Percentiles rank a stretch among this genome's conserved stretches.
phyloP scores from a whole-genome alignment of 2,113 vertebrate species.

The Acrocephalus kingi region DNA sequence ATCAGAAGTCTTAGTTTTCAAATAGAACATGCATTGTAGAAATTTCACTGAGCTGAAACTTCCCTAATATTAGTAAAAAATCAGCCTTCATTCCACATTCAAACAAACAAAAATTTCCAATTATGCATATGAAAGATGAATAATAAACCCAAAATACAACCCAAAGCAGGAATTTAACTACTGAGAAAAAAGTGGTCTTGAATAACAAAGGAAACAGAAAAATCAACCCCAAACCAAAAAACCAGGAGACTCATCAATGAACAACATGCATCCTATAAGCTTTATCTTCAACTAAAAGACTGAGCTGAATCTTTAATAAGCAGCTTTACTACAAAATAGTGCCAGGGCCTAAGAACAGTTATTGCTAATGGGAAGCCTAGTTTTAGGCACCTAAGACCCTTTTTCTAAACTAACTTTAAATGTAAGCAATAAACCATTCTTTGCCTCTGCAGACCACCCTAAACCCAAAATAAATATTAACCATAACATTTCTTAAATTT shows the following conservation, averaged over 20 bases:
- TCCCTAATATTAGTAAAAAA: background rate
- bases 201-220: constrained; percentile 28
- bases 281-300: background rate
- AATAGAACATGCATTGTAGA: background rate
- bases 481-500: background rate
- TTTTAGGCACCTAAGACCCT: background rate
- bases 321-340: background rate
- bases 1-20: background rate
- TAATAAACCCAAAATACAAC: constrained; percentile 10
- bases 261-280: background rate
- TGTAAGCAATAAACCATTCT: background rate
- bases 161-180: background rate
- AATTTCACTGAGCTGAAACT: background rate
- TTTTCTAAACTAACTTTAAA: background rate
- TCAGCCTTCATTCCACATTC: background rate
- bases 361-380: background rate
- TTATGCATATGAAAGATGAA: background rate
- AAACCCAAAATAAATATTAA: background rate
- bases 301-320: background rate
- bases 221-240: background rate
- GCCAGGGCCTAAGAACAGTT: background rate
- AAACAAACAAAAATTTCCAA: background rate
- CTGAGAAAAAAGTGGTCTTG: constrained; percentile 10
- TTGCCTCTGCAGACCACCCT: background rate
- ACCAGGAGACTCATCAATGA: background rate